Evolutionary conservation across 1,140 invertebrate genomes (phyloP).

Genomic region (Parasteatoda tepidariorum): DNA sequence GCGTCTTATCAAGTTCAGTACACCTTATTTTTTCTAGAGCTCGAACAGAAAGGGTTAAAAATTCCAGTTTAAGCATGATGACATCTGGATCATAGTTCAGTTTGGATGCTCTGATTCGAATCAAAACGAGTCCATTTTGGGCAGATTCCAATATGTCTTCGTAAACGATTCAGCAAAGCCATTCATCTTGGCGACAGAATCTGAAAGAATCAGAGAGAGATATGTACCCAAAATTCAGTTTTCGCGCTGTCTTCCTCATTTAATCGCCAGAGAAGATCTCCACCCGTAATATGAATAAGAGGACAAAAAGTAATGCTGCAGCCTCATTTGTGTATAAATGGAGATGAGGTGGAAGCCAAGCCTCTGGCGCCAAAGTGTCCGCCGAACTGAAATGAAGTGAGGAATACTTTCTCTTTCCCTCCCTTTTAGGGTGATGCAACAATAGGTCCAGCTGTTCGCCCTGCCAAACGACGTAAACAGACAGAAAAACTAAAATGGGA

Average conservation of each 20-base stretch:
- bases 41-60: no score
- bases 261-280: not conserved
- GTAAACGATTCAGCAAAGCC: no score
- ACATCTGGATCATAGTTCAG: no score
- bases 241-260: not conserved
- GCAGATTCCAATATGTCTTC: no score
- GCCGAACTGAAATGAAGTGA: slow-evolving; percentile 5
- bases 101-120: no score
- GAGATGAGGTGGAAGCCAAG: not conserved
- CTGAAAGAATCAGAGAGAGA: not conserved
- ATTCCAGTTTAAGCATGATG: no score
- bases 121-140: no score
- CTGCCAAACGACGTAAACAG: not conserved
- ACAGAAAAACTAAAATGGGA: not conserved
- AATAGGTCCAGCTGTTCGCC: slow-evolving; percentile 36
- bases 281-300: slow-evolving; percentile 3
- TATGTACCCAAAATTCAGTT: not conserved
- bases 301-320: slow-evolving; percentile 29
- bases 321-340: slow-evolving; percentile 48
- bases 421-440: not conserved
- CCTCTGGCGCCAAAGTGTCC: not conserved
- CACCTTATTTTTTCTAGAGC: no score
- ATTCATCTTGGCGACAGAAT: no score
- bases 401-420: not conserved
- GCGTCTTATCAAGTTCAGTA: no score